These are phyloP conservation scores for Syritta pipiens DNA, from an alignment of 2,888 invertebrate genomes.

Conservation along the genomic window DNA sequence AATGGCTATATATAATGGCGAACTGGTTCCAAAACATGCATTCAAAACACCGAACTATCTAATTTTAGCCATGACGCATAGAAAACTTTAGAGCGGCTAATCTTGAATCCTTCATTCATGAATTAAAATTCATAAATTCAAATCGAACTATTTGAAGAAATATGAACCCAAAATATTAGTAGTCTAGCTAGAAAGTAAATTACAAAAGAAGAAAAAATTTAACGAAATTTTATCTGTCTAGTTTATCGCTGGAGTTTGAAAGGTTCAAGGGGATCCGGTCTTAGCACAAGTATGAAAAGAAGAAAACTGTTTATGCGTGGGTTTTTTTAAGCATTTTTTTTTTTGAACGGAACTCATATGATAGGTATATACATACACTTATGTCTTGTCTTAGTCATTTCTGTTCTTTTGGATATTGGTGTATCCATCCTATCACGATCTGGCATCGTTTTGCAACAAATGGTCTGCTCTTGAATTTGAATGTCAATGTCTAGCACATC, in stretches of 20 bases:
- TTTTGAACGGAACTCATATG: not conserved
- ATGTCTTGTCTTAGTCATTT: not conserved
- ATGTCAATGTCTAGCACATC: no score
- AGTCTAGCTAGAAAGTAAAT: constrained; percentile 10
- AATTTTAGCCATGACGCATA: constrained; percentile 12
- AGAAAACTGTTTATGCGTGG: constrained; percentile 23
- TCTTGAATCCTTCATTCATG: not conserved
- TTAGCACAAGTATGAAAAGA: not conserved
- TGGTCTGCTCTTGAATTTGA: no score
- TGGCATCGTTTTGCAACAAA: no score
- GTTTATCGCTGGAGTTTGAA: constrained; percentile 1
- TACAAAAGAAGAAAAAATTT: not conserved
- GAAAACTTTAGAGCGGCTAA: not conserved
- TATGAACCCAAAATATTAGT: not conserved
- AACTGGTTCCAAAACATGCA: constrained; percentile 11
- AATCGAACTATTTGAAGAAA: constrained; percentile 2
- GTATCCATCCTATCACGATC: no score
- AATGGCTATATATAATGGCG: constrained; percentile 1
- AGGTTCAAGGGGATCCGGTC: constrained; percentile 18
- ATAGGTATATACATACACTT: not conserved
- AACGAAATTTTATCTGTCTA: constrained; percentile 12
- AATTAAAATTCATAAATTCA: constrained; percentile 8
- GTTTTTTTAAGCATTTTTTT: constrained; percentile 1
- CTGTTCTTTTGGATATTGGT: constrained; percentile 8
- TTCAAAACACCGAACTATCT: not conserved